Evolutionary conservation across 2,888 invertebrate genomes (phyloP), one percentile per base, ranked within the genome.

Genomic region (Vesta saturnalis): DNA sequence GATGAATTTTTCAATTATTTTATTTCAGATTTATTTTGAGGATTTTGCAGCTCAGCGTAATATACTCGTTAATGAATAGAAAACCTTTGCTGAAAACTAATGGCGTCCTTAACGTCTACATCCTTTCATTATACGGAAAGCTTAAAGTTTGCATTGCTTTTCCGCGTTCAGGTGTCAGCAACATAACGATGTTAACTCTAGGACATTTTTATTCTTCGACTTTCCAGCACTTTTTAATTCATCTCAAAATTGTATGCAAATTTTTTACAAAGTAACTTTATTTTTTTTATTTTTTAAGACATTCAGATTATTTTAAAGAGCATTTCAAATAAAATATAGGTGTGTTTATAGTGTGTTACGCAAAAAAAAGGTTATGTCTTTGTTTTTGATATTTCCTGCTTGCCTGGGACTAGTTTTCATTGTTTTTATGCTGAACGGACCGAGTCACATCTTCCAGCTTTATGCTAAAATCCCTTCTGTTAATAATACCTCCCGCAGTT

Each of bases 401-500:
- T 21, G 22, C 6, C 4, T 55, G 55, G 60, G 52, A 61, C 56
- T 15, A 3, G 43, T 55, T 60, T 46, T 46, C 19, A 67, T 67
- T 67, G 67, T 67, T 67, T 60, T 58, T 57, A 6, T 49, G 16
- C 43, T 56, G 46, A 54, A 47, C 60, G 16, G 54, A 52, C 55
- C 23, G 52, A 62, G 35, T 61, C 61, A 56, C 35, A 52, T 61
- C 67, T 67, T 67, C 23, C 60, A 66, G 61, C 61, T 67, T 67
- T 67, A 56, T 61, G 67, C 57, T 57, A 62, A 61, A 67, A 67
- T 67, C 61, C 59, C 66, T 43, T 22, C 57, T 66, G 66, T 66
- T 66, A 60, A 61, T 61, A 66, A 61, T 66, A 61, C 66, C 22
- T 61, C 61, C 67, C 61, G 61, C 59, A 67, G 67, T 67, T 67